Base-by-base conservation (phyloP, 2,888 invertebrate genomes). In the Xylocampa areola region DNA sequence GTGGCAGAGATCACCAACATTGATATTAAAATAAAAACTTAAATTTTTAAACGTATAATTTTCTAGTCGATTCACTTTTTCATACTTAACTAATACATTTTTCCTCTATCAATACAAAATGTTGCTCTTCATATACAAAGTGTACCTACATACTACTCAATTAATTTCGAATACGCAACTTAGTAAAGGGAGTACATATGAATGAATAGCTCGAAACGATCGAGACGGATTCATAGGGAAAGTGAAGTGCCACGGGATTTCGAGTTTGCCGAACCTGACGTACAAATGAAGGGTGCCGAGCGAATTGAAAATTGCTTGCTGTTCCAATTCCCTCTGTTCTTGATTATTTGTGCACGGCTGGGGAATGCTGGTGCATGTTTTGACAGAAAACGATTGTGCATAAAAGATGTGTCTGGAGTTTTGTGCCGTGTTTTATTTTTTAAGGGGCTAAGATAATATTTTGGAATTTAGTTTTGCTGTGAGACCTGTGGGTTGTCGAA, bases 251-350 rank as follows among this genome's bases (percentile, higher is more conserved):
- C 36, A 52, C 30, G 40, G 32, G 53, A 60, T 48, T 53, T 33
- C 32, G 11, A 50, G 48, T 58, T 64, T 13, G 14, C 19, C 45
- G 33, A 54, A 49, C 32, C 30, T 51, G 30, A 40, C 48, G 43
- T 21, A 36, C 10, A 29, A 30, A 64, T 64, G 65, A 58, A 58
- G 70, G 43, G 39, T 48, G 51, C 49, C 27, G 37, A 55, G 36
- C 27, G 49, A 64, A 58, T 58, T 29, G 65, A 66, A 64, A 69
- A 57, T 66, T 51, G 65, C 63, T 68, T 25, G 49, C 57, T 17
- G 29, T 27, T 35, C 30, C 41, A 32, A 62, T 32, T 13, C 44
- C 35, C n/a, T 64, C 50, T 44, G 32, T 21, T 45, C 47, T 64
- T 69, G 50, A 66, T 66, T 69, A 66, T 51, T 65, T 47, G 54